Evolutionary conservation across 2,888 invertebrate species (phyloP).

Genomic region (Tachina grossa): DNA sequence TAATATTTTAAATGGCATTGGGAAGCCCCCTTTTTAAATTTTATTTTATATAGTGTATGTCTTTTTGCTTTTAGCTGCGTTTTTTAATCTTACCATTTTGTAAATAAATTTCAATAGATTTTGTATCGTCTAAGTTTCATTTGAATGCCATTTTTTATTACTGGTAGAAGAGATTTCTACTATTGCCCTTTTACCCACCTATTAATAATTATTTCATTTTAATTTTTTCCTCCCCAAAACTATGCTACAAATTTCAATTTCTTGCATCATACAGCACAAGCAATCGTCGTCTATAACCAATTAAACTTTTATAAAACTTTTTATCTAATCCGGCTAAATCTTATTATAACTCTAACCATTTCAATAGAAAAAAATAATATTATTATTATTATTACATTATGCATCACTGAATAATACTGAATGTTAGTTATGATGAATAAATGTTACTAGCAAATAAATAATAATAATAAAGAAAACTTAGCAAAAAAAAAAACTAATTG

Average conservation of each 20-base stretch:
- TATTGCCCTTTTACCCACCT: too few species aligned
- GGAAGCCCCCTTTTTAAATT: too few species aligned
- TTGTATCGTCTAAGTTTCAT: too few species aligned
- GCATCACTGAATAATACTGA: background rate
- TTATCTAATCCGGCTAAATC: conserved; percentile 4
- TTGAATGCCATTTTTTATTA: background rate
- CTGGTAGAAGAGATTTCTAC: background rate
- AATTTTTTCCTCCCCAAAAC: background rate
- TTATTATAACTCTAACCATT: conserved; percentile 7
- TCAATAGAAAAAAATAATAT: conserved; percentile 28
- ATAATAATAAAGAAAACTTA: background rate
- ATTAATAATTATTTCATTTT: background rate
- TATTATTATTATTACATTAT: conserved; percentile 10
- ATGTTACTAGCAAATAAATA: background rate
- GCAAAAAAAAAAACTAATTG: conserved; percentile 20
- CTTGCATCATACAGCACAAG: background rate
- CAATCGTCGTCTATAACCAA: conserved; percentile 21
- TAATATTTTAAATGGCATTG: too few species aligned
- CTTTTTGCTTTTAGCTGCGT: too few species aligned
- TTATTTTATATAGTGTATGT: too few species aligned
- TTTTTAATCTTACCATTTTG: too few species aligned
- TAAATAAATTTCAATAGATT: too few species aligned
- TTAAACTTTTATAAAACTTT: conserved; percentile 40
- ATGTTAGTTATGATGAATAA: too few species aligned
- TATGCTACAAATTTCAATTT: background rate